Conservation (phyloP, 2,797 vertebrate genomes). For the Chelon labrosus region DNA sequence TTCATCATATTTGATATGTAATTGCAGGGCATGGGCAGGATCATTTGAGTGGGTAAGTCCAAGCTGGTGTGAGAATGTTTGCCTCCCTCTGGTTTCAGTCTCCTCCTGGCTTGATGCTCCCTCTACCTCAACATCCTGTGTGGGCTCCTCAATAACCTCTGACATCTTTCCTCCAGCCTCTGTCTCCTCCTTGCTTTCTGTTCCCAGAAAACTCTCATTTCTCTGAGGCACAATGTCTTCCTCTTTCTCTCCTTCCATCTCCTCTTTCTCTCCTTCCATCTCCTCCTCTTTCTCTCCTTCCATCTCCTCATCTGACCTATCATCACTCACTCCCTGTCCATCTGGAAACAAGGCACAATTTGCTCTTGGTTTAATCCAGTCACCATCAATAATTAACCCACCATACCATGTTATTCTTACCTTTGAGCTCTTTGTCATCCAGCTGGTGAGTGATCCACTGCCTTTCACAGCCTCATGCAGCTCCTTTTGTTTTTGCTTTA, state of each 20-base stretch:
- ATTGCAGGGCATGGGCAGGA: conserved; percentile 2
- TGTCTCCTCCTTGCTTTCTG: too few species aligned
- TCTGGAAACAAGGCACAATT: conserved; percentile 19
- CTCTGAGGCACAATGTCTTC: conserved; percentile 4
- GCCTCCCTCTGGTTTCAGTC: conserved; percentile 21
- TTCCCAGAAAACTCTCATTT: not conserved
- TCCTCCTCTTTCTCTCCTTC: too few species aligned
- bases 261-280: too few species aligned
- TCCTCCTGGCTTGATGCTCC: conserved; percentile 22
- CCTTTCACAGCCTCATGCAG: not conserved
- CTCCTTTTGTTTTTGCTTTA: too few species aligned
- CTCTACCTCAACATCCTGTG: not conserved
- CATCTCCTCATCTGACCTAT: conserved; percentile 11
- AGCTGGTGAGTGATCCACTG: conserved; percentile 5
- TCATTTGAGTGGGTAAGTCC: not conserved
- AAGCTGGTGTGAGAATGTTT: conserved; percentile 27
- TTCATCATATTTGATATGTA: conserved; percentile 2
- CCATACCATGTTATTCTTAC: too few species aligned
- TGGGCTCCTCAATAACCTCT: too few species aligned
- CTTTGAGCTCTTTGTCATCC: conserved; percentile 10
- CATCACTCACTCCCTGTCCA: not conserved
- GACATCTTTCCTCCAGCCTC: too few species aligned
- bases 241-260: conserved; percentile 5
- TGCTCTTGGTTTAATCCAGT: not conserved
- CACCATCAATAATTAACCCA: conserved; percentile 4